Percentiles rank a stretch among this genome's conserved stretches.
phyloP scores from a whole-genome alignment of 1,140 invertebrate species.

The Agraylea sexmaculata region DNA sequence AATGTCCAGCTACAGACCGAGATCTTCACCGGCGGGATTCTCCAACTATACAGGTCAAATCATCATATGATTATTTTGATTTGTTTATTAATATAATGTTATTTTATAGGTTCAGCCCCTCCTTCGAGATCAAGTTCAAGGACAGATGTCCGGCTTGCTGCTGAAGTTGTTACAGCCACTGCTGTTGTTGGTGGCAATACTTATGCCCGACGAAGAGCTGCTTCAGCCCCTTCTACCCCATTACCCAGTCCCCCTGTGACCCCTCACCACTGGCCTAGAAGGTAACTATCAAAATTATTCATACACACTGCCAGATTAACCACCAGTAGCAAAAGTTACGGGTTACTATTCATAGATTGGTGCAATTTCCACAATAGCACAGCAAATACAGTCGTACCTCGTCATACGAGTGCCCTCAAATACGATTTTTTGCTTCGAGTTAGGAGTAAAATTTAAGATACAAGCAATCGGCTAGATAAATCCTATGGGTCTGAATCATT shows the following conservation, averaged over 20 bases:
- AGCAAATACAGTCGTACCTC: too few relatives aligned
- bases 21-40: slow-evolving; percentile 59
- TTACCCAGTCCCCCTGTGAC: slow-evolving; percentile 32
- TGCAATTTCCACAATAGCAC: too few relatives aligned
- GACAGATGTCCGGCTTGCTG: slow-evolving; percentile 47
- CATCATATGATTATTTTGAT: not conserved
- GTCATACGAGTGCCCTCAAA: too few relatives aligned
- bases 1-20: slow-evolving; percentile 45
- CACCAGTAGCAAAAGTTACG: too few relatives aligned
- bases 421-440: too few relatives aligned
- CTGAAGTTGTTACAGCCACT: slow-evolving; percentile 39
- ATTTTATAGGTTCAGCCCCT: slow-evolving; percentile 42
- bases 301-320: too few relatives aligned
- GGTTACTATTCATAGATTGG: too few relatives aligned
- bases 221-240: slow-evolving; percentile 35
- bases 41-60: slow-evolving; percentile 56
- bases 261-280: slow-evolving; percentile 31
- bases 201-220: slow-evolving; percentile 31
- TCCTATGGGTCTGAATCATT: too few relatives aligned
- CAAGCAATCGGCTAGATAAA: too few relatives aligned
- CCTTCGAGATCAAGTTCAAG: slow-evolving; percentile 54
- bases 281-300: slow-evolving; percentile 7
- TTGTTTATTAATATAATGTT: not conserved
- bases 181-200: slow-evolving; percentile 37
- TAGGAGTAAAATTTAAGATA: too few relatives aligned